Conservation (phyloP, 2,113 vertebrate genomes). For the Calypte anna region DNA sequence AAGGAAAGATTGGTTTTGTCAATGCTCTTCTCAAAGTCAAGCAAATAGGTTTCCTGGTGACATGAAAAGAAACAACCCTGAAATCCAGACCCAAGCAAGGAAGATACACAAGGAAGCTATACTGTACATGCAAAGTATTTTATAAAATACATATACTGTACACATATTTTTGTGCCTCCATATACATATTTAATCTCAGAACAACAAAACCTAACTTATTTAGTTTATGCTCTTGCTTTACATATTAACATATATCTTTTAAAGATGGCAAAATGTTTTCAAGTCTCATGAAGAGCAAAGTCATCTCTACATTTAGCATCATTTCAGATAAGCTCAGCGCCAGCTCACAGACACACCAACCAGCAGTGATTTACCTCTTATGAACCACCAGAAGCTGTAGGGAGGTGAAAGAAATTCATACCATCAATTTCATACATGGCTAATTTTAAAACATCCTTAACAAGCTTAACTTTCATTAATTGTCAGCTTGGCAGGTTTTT, state of each 20-base stretch:
- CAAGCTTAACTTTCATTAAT: constrained; percentile 10
- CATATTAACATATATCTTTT: background rate
- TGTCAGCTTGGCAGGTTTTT: constrained; percentile 18
- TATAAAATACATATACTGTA: background rate
- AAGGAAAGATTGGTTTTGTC: background rate
- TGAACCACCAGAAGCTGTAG: background rate
- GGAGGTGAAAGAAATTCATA: constrained; percentile 26
- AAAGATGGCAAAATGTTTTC: background rate
- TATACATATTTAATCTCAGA: background rate
- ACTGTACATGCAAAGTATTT: too few species aligned
- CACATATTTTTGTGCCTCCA: background rate
- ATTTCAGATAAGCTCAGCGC: constrained; percentile 12
- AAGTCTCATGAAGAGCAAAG: constrained; percentile 7
- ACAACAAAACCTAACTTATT: background rate
- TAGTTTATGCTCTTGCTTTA: background rate
- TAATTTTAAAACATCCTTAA: constrained; percentile 51
- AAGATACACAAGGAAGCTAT: background rate
- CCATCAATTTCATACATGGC: constrained; percentile 30
- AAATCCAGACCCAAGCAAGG: background rate
- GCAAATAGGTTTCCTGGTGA: background rate
- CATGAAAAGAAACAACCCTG: background rate
- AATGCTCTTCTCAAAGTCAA: background rate
- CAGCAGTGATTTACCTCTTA: constrained; percentile 9
- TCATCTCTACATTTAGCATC: background rate
- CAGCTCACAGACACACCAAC: background rate